Conservation (phyloP, 2,113 vertebrate genomes). For the Cryptotis parvus region DNA sequence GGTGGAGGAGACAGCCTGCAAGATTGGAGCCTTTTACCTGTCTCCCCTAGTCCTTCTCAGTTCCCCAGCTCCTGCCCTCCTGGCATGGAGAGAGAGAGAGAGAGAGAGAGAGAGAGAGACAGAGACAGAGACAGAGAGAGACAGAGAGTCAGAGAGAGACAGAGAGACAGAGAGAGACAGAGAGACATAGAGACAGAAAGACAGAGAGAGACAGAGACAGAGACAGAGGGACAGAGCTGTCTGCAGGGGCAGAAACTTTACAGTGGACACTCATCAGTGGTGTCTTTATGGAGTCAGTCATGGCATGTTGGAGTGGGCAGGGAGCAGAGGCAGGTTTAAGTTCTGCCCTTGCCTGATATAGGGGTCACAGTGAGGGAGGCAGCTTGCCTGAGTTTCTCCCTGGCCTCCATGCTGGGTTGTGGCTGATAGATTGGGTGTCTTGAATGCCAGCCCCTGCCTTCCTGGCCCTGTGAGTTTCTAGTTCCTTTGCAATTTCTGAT, state of each 20-base stretch:
- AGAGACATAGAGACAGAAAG: too few species aligned
- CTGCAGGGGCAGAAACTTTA: neutral
- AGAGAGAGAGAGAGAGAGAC: too few species aligned
- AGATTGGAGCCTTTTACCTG: neutral
- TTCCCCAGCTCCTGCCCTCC: neutral
- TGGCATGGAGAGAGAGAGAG: neutral
- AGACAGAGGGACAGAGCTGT: too few species aligned
- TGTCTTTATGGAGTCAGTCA: neutral
- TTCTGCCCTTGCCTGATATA: neutral
- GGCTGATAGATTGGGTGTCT: neutral
- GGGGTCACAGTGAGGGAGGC: neutral
- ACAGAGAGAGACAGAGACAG: too few species aligned
- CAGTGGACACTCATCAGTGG: accelerated
- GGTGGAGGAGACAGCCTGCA: too few species aligned
- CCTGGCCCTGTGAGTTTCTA: accelerated
- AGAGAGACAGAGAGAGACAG: too few species aligned
- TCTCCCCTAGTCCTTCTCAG: too few species aligned
- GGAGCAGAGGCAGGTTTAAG: neutral
- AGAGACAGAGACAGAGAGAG: too few species aligned
- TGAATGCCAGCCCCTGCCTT: neutral
- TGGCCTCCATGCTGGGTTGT: accelerated
- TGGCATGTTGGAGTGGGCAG: neutral
- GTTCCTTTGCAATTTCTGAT: neutral
- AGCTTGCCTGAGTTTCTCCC: neutral
- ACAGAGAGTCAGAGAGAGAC: too few species aligned